Evolutionary conservation across 1,140 invertebrate species (phyloP), one percentile per base, ranked within the genome.

Genomic region (Leptopilina boulardi): DNA sequence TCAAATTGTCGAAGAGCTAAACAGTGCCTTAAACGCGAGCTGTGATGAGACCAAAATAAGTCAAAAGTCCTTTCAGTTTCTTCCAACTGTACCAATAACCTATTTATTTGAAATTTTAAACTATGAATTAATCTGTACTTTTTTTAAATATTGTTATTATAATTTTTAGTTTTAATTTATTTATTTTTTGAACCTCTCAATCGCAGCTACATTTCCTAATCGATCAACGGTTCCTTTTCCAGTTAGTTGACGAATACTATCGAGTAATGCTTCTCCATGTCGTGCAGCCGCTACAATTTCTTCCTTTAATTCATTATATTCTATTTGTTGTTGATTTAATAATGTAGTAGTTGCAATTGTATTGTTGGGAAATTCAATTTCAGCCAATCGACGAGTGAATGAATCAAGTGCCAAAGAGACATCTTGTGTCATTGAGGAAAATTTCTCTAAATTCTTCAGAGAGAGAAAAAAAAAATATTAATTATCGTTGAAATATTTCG

Each of bases 11-110:
- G 92, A 81, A 99, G 93, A 80, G 96, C 94, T 72, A 99, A 91
- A 91, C 97, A 98, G 86, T 98, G 96, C 80, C 95, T 94, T 82
- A 99, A 92, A 87, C 96, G 95, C 66, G 94, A 94, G 83, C 96
- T 96, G 92, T 99, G 98, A 84, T 96, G 94, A 19, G 94, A 93
- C 97, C 98, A 99, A 91, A 98, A 99, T 79, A 96, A 94, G 87
- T 98, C 97, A 91, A 99, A 99, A 72, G 96, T 96, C 83, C 94
- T 93, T 90, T 98, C 96, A 74, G 97, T 99, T 92, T 99, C 98
- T 89, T 98, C 97, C 82, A 99, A 92, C 92, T 99, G 97, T 38
- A 98, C 95, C 56, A 99, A 92, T 88, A 99, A 93, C 90, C 97
- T 97, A 11, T 73, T 73, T 70, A 30, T 38, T 42, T n/a, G 23